Conservation (phyloP, 2,113 vertebrate genomes). For the Phodopus roborovskii region DNA sequence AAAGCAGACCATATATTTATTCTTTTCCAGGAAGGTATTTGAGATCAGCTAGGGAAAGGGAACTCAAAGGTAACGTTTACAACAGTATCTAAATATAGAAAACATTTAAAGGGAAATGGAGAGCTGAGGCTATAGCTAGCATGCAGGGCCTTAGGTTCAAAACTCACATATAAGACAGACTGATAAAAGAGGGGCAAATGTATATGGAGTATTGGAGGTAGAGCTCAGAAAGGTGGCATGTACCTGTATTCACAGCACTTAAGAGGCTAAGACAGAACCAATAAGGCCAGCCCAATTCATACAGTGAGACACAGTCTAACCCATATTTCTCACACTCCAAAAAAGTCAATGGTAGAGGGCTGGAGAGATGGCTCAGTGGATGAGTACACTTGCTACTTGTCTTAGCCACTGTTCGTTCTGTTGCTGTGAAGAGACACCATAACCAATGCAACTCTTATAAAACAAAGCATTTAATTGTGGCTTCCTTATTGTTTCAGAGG, state of each 20-base stretch:
- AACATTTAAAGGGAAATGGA: conserved; percentile 40
- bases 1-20: not conserved
- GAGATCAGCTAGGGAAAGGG: not conserved
- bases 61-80: not conserved
- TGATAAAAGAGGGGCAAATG: not conserved
- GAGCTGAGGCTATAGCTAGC: not conserved
- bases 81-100: conserved; percentile 49
- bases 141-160: not conserved
- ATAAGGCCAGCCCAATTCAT: not conserved
- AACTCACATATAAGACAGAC: not conserved
- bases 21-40: conserved; percentile 36
- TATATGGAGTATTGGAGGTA: not conserved
- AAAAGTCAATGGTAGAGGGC: not conserved
- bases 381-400: not conserved
- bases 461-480: not conserved
- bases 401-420: not conserved
- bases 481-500: not conserved
- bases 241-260: not conserved
- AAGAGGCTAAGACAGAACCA: not conserved
- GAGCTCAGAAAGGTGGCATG: not conserved
- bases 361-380: not conserved
- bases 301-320: too few species aligned
- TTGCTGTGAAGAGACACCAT: not conserved
- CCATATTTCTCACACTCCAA: not conserved
- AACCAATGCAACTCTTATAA: not conserved